phyloP scores from a whole-genome alignment of 2,113 vertebrate species.

The Hyaena hyaena region DNA sequence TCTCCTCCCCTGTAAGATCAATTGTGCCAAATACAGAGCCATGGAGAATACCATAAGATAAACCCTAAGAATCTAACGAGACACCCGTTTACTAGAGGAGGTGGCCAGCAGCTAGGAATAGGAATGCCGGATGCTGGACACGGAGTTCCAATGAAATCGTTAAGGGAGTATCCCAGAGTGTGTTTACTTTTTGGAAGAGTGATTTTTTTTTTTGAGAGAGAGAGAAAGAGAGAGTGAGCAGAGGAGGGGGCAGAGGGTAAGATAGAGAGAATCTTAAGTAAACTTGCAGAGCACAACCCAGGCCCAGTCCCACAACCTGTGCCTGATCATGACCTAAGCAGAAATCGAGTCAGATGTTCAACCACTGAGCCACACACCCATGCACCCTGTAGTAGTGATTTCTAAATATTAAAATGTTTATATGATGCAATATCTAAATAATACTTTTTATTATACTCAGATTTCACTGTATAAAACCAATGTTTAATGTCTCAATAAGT shows the following conservation, averaged over 20 bases:
- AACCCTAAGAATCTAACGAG: not conserved
- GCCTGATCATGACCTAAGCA: no score
- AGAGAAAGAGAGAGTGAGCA: no score
- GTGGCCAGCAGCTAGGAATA: not conserved
- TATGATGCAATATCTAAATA: not conserved
- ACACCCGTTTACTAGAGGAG: not conserved
- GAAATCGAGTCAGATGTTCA: no score
- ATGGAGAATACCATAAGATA: not conserved
- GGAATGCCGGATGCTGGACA: not conserved
- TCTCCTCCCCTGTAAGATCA: not conserved
- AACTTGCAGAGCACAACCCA: no score
- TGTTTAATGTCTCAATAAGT: not conserved
- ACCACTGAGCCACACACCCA: no score
- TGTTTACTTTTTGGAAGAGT: not conserved
- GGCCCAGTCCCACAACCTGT: no score
- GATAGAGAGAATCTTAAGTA: no score
- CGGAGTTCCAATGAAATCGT: not conserved
- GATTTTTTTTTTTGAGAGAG: not conserved
- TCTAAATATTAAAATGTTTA: not conserved
- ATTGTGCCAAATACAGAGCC: not conserved
- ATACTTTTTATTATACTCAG: not conserved
- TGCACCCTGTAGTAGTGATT: not conserved
- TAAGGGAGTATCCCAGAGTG: accelerated
- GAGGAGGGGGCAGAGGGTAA: no score
- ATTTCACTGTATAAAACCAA: not conserved